Evolutionary conservation across 2,797 vertebrate species (phyloP), one percentile per base, ranked within the genome.

Genomic region (Apogon talboti): DNA sequence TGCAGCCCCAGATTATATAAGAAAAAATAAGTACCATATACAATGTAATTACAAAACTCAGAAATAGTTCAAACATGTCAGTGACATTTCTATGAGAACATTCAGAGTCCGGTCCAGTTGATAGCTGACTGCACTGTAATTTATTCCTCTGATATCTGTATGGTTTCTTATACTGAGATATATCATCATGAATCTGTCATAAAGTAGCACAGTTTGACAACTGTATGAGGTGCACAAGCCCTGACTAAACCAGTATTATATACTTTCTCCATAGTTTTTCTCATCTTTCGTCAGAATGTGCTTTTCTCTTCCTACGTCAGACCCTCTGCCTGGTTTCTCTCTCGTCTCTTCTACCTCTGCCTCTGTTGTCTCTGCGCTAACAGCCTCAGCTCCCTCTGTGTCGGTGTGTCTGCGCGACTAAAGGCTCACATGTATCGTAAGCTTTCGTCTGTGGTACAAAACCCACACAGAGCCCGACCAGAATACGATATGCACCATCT

Each of bases 401-500:
- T 87, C 74, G 48, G 57, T 72, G 79, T 76, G 73, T 80, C 81
- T 84, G 81, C 47, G 76, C 51, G 74, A 89, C 86, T 90, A 84
- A 89, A 85, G 82, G 86, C 88, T 91, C 89, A 84, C 83, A 80
- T 90, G 88, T 84, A 80, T 83, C 65, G 74, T 85, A 88, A 91
- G 86, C 86, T 85, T 82, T 81, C 82, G 68, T 89, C 89, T 91
- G 86, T 83, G 84, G 81, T 88, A 89, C 89, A 89, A 89, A 91
- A 89, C 87, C 87, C 82, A 77, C 82, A 74, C 76, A 76, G 89
- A 81, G 83, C 86, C 74, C 21, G 71, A 85, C 74, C 82, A 79
- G 89, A 89, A 91, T 88, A 83, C 80, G 82, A 90, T 90, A 89
- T 84, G 88, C 84, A 90, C 83, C 88, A 89, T 91, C 92, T 90